phyloP scores from a whole-genome alignment of 2,888 invertebrate species.

The Boloria euphrosyne region DNA sequence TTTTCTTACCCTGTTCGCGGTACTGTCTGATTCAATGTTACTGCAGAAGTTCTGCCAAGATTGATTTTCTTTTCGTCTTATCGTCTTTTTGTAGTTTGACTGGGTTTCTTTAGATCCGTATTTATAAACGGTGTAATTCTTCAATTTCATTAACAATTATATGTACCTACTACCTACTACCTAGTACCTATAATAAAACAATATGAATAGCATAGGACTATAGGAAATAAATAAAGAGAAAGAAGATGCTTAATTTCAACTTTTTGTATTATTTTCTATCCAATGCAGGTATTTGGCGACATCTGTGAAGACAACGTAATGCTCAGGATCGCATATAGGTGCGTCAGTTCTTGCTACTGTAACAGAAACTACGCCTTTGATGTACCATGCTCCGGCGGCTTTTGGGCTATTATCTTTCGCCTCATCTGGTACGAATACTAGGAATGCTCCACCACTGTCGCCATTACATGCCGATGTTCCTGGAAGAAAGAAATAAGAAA shows the following conservation, averaged over 20 bases:
- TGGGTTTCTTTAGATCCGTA: no score
- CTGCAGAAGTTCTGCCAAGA: no score
- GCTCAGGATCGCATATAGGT: conserved; percentile 64
- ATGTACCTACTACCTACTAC: no score
- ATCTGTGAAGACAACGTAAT: conserved; percentile 75
- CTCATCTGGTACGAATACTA: conserved; percentile 57
- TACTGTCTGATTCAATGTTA: no score
- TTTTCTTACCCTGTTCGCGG: no score
- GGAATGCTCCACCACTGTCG: conserved; percentile 77
- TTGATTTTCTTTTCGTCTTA: no score
- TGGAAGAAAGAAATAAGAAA: background rate
- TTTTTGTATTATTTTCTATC: conserved; percentile 42
- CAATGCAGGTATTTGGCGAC: conserved; percentile 54
- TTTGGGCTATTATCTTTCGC: conserved; percentile 38
- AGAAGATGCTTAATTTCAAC: background rate
- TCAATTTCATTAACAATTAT: no score
- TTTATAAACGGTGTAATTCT: no score
- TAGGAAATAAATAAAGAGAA: background rate
- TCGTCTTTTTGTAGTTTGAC: no score
- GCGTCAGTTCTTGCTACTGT: conserved; percentile 47
- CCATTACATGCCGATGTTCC: conserved; percentile 78
- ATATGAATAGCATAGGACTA: no score
- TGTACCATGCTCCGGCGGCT: conserved; percentile 52
- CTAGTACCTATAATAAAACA: no score
- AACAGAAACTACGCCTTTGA: conserved; percentile 57